A percentile compares a stretch with the other conserved stretches of the same genome.
Conservation (phyloP, 1,140 invertebrate species). For the Brachionus rubens region DNA sequence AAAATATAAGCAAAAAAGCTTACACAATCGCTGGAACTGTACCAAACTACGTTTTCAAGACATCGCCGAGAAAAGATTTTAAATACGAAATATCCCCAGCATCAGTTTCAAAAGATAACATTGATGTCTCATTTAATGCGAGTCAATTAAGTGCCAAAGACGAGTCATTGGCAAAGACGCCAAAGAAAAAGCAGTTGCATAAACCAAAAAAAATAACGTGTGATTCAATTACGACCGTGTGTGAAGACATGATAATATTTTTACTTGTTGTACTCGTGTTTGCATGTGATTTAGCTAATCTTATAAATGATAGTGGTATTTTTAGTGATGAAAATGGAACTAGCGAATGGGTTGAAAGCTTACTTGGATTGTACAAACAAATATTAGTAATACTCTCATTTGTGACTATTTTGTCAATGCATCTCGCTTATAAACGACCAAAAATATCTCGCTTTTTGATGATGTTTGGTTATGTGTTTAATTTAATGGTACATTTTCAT, state of each 20-base stretch:
- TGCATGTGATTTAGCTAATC: slow-evolving; percentile 4
- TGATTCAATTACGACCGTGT: slow-evolving; percentile 8
- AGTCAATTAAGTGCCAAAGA: background rate
- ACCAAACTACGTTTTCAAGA: slow-evolving; percentile 30
- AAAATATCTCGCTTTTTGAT: slow-evolving; percentile 41
- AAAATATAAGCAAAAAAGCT: slow-evolving; percentile 40
- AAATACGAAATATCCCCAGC: slow-evolving; percentile 29
- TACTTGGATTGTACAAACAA: background rate
- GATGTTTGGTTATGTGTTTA: slow-evolving; percentile 8
- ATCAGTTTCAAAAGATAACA: background rate
- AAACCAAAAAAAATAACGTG: background rate
- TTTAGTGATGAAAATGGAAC: background rate
- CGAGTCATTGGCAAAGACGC: background rate
- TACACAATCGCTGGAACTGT: slow-evolving; percentile 45
- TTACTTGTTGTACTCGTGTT: slow-evolving; percentile 25
- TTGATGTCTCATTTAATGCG: background rate
- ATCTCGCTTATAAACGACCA: slow-evolving; percentile 25
- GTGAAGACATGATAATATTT: slow-evolving; percentile 29
- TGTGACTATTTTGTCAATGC: slow-evolving; percentile 18
- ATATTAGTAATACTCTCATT: slow-evolving; percentile 1
- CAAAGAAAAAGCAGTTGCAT: background rate
- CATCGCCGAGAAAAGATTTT: slow-evolving; percentile 4
- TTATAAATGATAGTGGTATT: slow-evolving; percentile 35
- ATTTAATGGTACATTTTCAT: slow-evolving; percentile 19
- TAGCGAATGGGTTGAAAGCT: background rate